Evolutionary conservation across 2,113 vertebrate species (phyloP), one percentile per base, ranked within the genome.

Genomic region (Sander vitreus): DNA sequence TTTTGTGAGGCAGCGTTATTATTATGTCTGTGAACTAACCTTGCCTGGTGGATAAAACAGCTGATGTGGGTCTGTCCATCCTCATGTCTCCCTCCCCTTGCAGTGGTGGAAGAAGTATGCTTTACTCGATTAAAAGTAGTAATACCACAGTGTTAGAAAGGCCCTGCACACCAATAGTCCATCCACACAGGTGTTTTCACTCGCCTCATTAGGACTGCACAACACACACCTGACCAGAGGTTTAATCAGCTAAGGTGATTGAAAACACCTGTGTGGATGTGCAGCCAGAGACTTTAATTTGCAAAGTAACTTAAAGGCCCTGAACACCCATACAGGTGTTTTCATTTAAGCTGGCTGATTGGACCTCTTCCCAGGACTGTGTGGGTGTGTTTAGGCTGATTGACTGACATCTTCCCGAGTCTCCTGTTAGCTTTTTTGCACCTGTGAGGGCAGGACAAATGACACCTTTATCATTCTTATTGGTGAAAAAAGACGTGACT

Each of bases 11-110:
- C 51, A 59, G 65, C 15, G 73, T 62, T 57, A 30, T 62, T 57
- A 30, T 50, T 51, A 39, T 10, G 39, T 33, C 69, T 66, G 65
- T 80, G 16, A 58, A 76, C 76, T 84, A 78, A 87, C 76, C 68
- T 57, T 60, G 12, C 16, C 68, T 63, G 76, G 82, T 47, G 72
- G 21, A 59, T 36, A 45, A 66, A 62, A 55, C 25, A n/a, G 36
- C 33, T 57, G 36, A 60, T 66, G 72, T 78, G 51, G 23, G 13
- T 81, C 59, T 19, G n/a, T 67, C 53, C n/a, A 0, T 76, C 33
- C n/a, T 45, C 43, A 6, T 23, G 3, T 78, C 25, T 64, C 21
- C 60, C 69, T 33, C 25, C 60, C 21, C 19, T 45, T 71, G 36
- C 65, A 30, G 65, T 67, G 65, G 45, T 50, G 39, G 25, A 30